A percentile compares a stretch with the other conserved stretches of the same genome.
Evolutionary conservation across 2,888 invertebrate species (phyloP).

Genomic region (Zele albiditarsus): DNA sequence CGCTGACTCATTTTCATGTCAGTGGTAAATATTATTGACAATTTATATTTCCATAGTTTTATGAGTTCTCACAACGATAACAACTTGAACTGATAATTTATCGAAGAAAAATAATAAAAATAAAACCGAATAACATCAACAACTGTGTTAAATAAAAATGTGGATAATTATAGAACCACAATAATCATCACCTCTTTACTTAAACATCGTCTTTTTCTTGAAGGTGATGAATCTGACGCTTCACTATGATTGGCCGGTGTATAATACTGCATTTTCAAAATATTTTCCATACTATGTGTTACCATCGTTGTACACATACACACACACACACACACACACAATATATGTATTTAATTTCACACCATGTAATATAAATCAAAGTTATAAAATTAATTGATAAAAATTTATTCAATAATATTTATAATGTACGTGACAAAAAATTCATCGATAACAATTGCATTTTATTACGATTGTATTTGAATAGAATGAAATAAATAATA

Average conservation of each 20-base stretch:
- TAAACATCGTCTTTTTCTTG: constrained; percentile 67
- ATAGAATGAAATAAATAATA: neutral
- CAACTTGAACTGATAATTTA: neutral
- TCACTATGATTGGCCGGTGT: constrained; percentile 59
- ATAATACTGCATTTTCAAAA: constrained; percentile 70
- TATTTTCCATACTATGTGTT: constrained; percentile 71
- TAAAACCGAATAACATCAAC: neutral
- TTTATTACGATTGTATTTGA: neutral
- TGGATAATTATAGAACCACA: neutral
- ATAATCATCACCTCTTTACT: constrained; percentile 67
- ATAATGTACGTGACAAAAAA: neutral
- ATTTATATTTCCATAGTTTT: neutral
- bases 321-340: too few species aligned
- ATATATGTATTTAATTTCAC: neutral
- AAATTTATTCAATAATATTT: constrained; percentile 5
- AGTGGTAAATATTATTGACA: neutral
- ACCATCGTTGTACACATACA: constrained; percentile 63
- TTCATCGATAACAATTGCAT: neutral
- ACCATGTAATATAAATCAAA: constrained; percentile 6
- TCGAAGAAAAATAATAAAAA: neutral
- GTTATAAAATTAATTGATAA: constrained; percentile 9
- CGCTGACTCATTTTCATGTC: constrained; percentile 13
- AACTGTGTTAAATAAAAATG: neutral
- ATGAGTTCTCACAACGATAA: neutral
- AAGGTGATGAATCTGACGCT: constrained; percentile 59